Evolutionary conservation across 2,888 invertebrate genomes (phyloP), one percentile per base, ranked within the genome.

Genomic region (Monochamus alternatus): DNA sequence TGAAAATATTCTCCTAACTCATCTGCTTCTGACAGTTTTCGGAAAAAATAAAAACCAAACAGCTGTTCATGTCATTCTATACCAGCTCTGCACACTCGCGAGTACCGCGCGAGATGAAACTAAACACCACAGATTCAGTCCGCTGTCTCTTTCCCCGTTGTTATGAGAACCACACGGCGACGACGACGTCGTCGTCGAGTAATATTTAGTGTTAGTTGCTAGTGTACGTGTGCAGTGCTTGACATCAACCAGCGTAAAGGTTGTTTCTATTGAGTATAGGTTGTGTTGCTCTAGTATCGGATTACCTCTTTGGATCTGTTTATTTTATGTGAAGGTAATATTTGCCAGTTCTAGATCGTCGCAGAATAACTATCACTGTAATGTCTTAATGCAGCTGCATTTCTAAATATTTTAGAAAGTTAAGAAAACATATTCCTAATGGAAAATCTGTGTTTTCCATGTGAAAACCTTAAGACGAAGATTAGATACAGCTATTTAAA

Each of bases 51-150:
- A 52, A n/a, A 52, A 5, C 4, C 52, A 52, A 52, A 10, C 63
- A 63, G 38, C 38, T 38, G 38, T 38, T 38, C 7, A 38, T 38
- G 38, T 38, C 38, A 38, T 38, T 38, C 38, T 38, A 7, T 38
- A 2, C 38, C 38, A 10, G 12, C 12, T 47, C 8, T 22, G 47
- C 22, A 43, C 44, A 65, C 64, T 44, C 64, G 47, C 44, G 64
- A 30, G 47, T 31, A 47, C 64, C 51, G 30, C 47, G 44, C 64
- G 58, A 68, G 68, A 68, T 68, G 68, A 58, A 59, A 68, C 14
- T 32, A 69, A 38, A 69, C 69, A 60, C 69, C 69, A 38, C 43
- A 32, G 32, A 60, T 38, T 55, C 22, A 44, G 60, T 60, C 58
- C 32, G 59, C 58, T 43, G 51, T 43, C 69, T 59, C 59, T 14